Conservation (phyloP, 2,888 invertebrate genomes). For the Drosophila falleni region DNA sequence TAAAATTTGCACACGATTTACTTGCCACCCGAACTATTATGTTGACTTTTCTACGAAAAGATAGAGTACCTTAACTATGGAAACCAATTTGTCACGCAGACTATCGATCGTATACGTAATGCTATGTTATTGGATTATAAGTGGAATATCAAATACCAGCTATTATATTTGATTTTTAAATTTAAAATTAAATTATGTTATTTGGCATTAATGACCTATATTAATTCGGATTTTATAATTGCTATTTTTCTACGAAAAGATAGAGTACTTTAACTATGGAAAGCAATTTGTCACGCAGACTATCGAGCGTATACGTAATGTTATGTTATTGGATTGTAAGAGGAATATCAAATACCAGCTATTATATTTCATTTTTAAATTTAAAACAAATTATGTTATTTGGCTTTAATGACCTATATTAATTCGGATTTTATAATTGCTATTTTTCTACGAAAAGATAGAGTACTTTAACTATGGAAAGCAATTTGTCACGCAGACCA, state of each 20-base stretch:
- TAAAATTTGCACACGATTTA: slow-evolving; percentile 75
- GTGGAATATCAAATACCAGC: neutral
- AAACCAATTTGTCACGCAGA: slow-evolving; percentile 2
- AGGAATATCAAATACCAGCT: neutral
- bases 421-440: too few relatives aligned
- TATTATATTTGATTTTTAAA: neutral
- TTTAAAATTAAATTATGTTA: too few relatives aligned
- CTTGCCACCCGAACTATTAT: neutral
- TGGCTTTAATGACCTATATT: too few relatives aligned
- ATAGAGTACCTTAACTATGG: neutral
- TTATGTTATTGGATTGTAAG: neutral
- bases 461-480: slow-evolving; percentile 5
- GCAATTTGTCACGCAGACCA: slow-evolving; percentile 2
- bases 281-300: slow-evolving; percentile 3
- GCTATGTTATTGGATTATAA: neutral
- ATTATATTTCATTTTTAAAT: neutral
- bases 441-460: neutral
- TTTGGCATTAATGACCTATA: too few relatives aligned
- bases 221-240: too few relatives aligned
- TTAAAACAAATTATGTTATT: too few relatives aligned
- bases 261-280: slow-evolving; percentile 2
- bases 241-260: neutral
- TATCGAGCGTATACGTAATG: slow-evolving; percentile 6
- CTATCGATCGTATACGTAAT: slow-evolving; percentile 5
- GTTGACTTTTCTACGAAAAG: neutral